Evolutionary conservation across 1,140 invertebrate species (phyloP).

Genomic region (Daktulosphaira vitifoliae): DNA sequence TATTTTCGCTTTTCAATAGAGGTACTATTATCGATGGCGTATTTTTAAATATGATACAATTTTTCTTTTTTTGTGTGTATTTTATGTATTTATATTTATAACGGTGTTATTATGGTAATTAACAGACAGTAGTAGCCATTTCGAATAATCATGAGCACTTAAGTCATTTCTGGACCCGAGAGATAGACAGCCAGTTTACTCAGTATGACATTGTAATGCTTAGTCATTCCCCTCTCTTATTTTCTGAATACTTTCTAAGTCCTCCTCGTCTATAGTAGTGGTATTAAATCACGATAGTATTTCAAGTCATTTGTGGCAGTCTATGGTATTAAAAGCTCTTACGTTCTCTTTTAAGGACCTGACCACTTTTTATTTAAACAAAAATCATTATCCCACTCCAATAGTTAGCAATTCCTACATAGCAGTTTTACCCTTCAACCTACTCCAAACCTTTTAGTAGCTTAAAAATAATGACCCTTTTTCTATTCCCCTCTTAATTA

Average conservation of each 20-base stretch:
- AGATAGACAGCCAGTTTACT: background rate
- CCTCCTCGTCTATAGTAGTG: background rate
- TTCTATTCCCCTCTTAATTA: too few relatives aligned
- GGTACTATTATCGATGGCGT: too few relatives aligned
- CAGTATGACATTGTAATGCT: conserved; percentile 19
- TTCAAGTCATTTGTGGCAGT: conserved; percentile 28
- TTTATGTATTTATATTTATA: conserved; percentile 17
- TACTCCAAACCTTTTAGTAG: too few relatives aligned
- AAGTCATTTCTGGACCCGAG: conserved; percentile 10
- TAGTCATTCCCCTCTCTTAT: conserved; percentile 6
- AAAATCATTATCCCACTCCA: conserved; percentile 22
- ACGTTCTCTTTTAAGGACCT: background rate
- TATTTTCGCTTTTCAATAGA: too few relatives aligned
- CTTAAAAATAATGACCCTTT: too few relatives aligned
- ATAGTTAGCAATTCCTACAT: background rate
- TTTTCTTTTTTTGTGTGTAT: too few relatives aligned
- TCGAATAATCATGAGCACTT: conserved; percentile 2
- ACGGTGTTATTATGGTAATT: conserved; percentile 26
- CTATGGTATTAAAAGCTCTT: conserved; percentile 29
- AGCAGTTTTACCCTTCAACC: background rate
- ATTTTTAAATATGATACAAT: too few relatives aligned
- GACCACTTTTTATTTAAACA: conserved; percentile 19
- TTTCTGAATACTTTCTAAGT: too few relatives aligned
- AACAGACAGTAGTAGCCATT: background rate
- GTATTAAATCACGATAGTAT: conserved; percentile 32